These are phyloP conservation scores for Trisateles emortualis DNA, from an alignment of 2,888 invertebrate genomes.

Conservation along the genomic window DNA sequence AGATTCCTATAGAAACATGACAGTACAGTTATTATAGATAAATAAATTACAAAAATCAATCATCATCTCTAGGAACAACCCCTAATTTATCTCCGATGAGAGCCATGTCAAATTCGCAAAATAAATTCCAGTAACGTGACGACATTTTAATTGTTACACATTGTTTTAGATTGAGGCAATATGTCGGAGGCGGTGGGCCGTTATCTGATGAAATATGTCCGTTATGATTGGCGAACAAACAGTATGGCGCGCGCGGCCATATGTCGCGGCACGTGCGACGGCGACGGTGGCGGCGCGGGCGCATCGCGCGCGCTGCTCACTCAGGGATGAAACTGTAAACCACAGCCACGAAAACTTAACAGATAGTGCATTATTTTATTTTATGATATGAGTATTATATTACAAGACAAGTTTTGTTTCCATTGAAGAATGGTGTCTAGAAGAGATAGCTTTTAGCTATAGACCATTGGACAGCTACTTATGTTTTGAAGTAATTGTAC, in stretches of 20 bases:
- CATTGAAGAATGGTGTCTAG: too few relatives aligned
- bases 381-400: background rate
- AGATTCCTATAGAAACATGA: too few relatives aligned
- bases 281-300: conserved; percentile 57
- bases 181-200: conserved; percentile 79
- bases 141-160: conserved; percentile 79
- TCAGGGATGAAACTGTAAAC: conserved; percentile 81
- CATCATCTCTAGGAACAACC: conserved; percentile 9
- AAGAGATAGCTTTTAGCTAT: too few relatives aligned
- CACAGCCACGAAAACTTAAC: conserved; percentile 31
- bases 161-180: conserved; percentile 83
- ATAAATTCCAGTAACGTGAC: conserved; percentile 58
- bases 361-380: conserved; percentile 17
- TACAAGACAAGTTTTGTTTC: too few relatives aligned
- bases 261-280: conserved; percentile 85
- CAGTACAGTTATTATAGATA: background rate
- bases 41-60: conserved; percentile 8
- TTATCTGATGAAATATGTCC: conserved; percentile 87
- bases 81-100: conserved; percentile 55
- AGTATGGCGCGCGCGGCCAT: conserved; percentile 85
- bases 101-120: conserved; percentile 66
- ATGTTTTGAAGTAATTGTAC: too few relatives aligned
- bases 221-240: conserved; percentile 87
- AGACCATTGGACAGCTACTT: too few relatives aligned
- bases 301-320: conserved; percentile 80